Evolutionary conservation across 1,140 invertebrate genomes (phyloP), one percentile per base, ranked within the genome.

Genomic region (Lutraria rhynchaena): DNA sequence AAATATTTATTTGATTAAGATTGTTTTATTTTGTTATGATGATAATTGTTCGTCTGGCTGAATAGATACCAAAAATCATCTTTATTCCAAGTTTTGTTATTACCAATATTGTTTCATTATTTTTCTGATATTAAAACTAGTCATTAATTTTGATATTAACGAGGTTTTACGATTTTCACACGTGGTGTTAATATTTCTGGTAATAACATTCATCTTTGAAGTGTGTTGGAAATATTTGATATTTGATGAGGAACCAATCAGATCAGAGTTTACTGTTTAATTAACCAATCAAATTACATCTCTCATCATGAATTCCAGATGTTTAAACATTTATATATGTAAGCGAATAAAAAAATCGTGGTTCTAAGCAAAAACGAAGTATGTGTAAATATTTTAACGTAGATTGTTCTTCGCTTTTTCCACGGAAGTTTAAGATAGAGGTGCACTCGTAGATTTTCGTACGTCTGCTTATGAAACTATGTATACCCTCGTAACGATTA

Each of bases 271-370:
- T 31, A 37, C 49, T 35, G 49, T 71, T 71, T 71, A 71, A 71
- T 71, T 71, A 71, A 22, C 69, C 69, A 71, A 71, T 71, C 69
- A 71, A 71, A 71, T 71, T 46, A 71, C 69, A 71, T n/a, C 49
- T 71, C 53, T 71, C 63, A 71, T 55, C 53, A 71, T 71, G 19
- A 19, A n/a, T 41, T 57, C 69, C 69, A 71, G 69, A 71, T 71
- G 69, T 71, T 71, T 71, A 37, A 57, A 46, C 35, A 55, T 31
- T 71, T 71, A 71, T 55, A 67, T 46, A 67, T 67, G 63, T 67
- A 7, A 41, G 37, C 31, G 44, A 46, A 49, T 67, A 49, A 67
- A 41, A 49, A 67, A 67, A 49, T 29, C 15, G 19, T 7, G 5
- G 3, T 24, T 67, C 44, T 2, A 31, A 13, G 63, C 41, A 29